phyloP scores from a whole-genome alignment of 2,113 vertebrate species.

The Phyllostomus hastatus region DNA sequence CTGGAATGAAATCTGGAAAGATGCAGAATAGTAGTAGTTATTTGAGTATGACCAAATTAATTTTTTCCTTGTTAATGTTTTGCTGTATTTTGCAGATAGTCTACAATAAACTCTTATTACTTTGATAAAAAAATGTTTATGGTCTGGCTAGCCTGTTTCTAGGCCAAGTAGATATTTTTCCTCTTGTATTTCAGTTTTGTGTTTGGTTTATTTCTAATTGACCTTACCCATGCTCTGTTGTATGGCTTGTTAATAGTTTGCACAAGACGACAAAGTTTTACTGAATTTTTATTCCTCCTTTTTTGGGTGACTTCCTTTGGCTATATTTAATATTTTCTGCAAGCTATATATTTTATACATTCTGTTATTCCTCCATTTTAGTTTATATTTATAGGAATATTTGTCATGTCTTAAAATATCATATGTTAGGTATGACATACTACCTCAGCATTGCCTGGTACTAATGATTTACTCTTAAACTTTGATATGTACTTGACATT shows the following conservation, averaged over 20 bases:
- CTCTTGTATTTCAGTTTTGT: conserved; percentile 14
- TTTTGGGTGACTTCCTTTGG: neutral
- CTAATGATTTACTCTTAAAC: neutral
- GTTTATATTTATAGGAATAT: neutral
- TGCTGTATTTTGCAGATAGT: too few relatives aligned
- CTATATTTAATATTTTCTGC: conserved; percentile 32
- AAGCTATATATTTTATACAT: neutral
- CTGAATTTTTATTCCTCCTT: neutral
- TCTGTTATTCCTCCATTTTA: neutral
- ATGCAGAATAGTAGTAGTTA: too few relatives aligned
- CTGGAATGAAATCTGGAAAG: too few relatives aligned
- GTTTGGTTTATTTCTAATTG: conserved; percentile 15
- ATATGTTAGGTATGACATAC: neutral
- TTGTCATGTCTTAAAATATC: conserved; percentile 4
- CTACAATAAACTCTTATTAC: too few relatives aligned
- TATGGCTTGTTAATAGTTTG: neutral
- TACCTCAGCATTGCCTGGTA: neutral
- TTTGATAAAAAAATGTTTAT: neutral
- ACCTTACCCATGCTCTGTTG: neutral
- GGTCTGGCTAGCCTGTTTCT: neutral
- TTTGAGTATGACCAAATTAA: too few relatives aligned
- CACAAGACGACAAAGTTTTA: neutral
- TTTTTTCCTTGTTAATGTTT: too few relatives aligned
- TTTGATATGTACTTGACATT: neutral
- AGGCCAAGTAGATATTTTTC: neutral